These are phyloP conservation scores for Catamblyrhynchus diadema DNA, from an alignment of 2,797 vertebrate species.

Conservation along the genomic window DNA sequence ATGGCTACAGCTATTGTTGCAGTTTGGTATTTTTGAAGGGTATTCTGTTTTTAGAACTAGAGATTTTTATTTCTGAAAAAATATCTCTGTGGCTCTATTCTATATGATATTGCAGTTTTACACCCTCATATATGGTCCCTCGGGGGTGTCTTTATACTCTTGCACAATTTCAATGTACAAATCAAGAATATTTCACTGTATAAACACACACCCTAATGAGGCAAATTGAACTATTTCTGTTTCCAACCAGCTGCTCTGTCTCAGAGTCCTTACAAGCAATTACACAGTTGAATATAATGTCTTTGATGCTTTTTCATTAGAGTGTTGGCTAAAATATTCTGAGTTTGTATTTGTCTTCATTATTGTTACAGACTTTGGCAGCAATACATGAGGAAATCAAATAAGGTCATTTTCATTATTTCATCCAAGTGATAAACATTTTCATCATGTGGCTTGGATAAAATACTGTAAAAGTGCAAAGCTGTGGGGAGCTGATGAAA, in stretches of 20 bases:
- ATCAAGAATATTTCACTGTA: background rate
- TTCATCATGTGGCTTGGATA: background rate
- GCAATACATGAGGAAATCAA: background rate
- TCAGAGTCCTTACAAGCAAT: background rate
- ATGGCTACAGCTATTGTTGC: background rate
- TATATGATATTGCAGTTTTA: background rate
- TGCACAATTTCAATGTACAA: background rate
- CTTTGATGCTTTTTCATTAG: background rate
- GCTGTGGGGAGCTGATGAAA: background rate
- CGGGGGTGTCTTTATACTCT: background rate
- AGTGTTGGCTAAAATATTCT: background rate
- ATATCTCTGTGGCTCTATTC: background rate
- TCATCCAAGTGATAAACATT: background rate
- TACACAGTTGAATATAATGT: background rate
- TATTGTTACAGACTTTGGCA: background rate
- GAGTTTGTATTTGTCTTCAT: background rate
- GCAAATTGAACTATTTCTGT: background rate
- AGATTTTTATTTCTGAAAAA: background rate
- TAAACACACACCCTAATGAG: background rate
- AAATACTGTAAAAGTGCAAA: background rate
- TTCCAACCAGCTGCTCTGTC: background rate
- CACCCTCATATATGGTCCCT: background rate
- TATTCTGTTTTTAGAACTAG: background rate
- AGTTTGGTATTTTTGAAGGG: background rate
- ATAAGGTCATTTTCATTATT: background rate